Base-by-base conservation (phyloP, 2,797 vertebrate species). In the Typhlichthys subterraneus region DNA sequence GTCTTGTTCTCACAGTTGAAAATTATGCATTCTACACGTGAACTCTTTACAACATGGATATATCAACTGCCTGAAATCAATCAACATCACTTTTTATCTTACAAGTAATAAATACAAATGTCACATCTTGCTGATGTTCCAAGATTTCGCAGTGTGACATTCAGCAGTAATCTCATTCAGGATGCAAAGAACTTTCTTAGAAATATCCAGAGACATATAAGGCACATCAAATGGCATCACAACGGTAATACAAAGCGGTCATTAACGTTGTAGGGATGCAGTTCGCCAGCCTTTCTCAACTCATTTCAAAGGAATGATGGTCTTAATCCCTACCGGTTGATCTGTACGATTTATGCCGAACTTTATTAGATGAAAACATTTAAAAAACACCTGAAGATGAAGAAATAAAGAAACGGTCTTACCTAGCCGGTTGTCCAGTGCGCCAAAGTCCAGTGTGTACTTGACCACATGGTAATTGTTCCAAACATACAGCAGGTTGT, bases 381-480 rank as follows among this genome's bases (percentile, higher is more conserved):
- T 5, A 4, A n/a, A 48, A 48, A 61, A 46, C 14, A 19, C 31
- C 1, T 5, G 4, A 12, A 33, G 48, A 12, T 42, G 1, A 61
- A 10, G 4, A 51, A 55, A 6, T 5, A 63, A 56, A 53, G 63
- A 57, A 5, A 12, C 60, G 17, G 15, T 61, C 93, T 92, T 95
- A 99, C 97, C 97, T 69, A 94, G 90, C 79, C 95, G 93, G 88
- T 94, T 95, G 87, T 99, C 96, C 90, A 98, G 69, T 0, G 95
- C 93, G 53, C 98, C 97, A 67, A 99, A 99, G 82, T 99, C 97
- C 93, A 99, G 86, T 0, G 97, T 95, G 78, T 99, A 99, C 77
- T 99, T 99, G 71, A 99, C 97, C 0, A 99, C 97, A 0, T 99
- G 98, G 76, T 98, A 98, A 84, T 99, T 99, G 93, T 99, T 99